Evolutionary conservation across 2,888 invertebrate species (phyloP), one percentile per base, ranked within the genome.

Genomic region (Coleophora deauratella): DNA sequence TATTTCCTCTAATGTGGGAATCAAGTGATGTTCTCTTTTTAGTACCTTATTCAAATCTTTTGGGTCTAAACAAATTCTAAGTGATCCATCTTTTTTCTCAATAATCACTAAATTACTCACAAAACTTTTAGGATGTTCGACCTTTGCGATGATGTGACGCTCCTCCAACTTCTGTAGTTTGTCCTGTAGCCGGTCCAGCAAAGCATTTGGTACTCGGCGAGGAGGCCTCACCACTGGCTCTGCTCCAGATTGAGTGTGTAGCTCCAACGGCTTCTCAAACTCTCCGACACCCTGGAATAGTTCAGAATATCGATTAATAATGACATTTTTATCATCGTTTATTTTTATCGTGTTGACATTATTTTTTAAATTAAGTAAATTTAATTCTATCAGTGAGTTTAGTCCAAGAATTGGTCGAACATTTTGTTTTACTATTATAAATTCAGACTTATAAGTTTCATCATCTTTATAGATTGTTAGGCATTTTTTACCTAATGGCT

Each of bases 1-100:
- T 7, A 52, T 47, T 35, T 52, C 48, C 1, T 48, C 47, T 15
- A 47, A 33, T 4, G 42, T 47, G 1, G 50, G 48, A 38, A 47
- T 52, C 7, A 49, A 27, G 33, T 48, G 41, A 44, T 49, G 32
- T 14, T 51, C 37, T 34, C 43, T 41, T 32, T 44, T 40, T 35
- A 50, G 36, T 9, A 46, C 44, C 12, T 50, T 43, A 33, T 52
- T 49, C 2, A 49, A 32, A 9, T 50, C 46, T 38, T 49, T 35
- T 4, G 50, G 49, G 38, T 50, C 49, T n/a, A 49, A 11, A 40
- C 47, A 50, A 10, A 52, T 43, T 45, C 47, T 43, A 38, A 52
- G 41, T 27, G 9, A 30, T 7, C 41, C 40, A 44, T 48, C 49
- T 27, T 14, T 42, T 27, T 49, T 49, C 40, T 51, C 49, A 13